Evolutionary conservation across 2,797 vertebrate genomes (phyloP), one percentile per base, ranked within the genome.

Genomic region (Pipistrellus nathusii): DNA sequence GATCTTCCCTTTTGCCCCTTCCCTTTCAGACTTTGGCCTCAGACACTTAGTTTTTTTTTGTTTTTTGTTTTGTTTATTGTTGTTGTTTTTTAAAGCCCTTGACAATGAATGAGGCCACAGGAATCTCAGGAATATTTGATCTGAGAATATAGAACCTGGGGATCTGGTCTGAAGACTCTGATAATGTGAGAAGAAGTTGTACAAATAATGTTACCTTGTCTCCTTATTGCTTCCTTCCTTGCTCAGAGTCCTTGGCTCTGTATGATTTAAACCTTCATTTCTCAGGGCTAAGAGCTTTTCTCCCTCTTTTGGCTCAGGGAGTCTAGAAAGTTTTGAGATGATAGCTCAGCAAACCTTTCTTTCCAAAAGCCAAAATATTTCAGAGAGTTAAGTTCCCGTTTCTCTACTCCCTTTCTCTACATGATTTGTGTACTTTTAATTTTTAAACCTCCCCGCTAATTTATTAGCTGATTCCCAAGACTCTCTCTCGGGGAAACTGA

Each of bases 311-410:
- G 85, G 90, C n/a, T 90, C 86, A 59, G 3, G 14, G 53, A 6
- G 13, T 73, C 68, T 55, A 68, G 64, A 90, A 96, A 76, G 44
- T 83, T 95, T 94, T 93, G 88, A 94, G 78, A 53, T 32, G 59
- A 83, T 73, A 21, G 78, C 71, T 68, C n/a, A 73, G n/a, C 71
- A 92, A 23, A 32, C 27, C 11, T 72, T 90, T 69, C 48, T 81
- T 57, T 88, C 48, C 18, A 69, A 88, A 85, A 53, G 30, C 27
- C 27, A 53, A 72, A 68, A 32, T 68, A 87, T 35, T 72, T 85
- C 64, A 55, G 55, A 62, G 48, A 68, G 8, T 69, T 38, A 46
- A 48, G 55, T 77, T 90, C 85, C 78, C 20, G 0, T 94, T 91
- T 95, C 55, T 90, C 83, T 86, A 82, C 35, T 89, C n/a, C 41